A percentile compares a stretch with the other conserved stretches of the same genome.
These are phyloP conservation scores for Arizona elegans DNA, from an alignment of 2,113 vertebrate genomes.

Conservation along the genomic window DNA sequence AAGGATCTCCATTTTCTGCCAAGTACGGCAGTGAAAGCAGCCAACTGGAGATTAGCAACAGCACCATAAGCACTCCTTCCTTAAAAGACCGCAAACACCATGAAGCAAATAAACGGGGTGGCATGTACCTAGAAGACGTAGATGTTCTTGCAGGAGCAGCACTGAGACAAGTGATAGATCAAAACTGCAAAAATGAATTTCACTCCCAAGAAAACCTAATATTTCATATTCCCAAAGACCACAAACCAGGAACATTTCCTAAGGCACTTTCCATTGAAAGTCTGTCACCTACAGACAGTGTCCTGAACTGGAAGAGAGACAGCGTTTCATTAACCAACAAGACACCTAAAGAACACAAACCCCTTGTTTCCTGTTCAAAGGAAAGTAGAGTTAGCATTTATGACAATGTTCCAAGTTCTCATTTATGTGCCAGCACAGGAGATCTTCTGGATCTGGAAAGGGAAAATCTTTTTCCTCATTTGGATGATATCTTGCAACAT, in stretches of 20 bases:
- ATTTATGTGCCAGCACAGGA: slow-evolving; percentile 93
- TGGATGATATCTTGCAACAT: slow-evolving; percentile 92
- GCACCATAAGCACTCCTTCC: slow-evolving; percentile 77
- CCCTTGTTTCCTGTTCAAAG: slow-evolving; percentile 78
- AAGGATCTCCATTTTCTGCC: slow-evolving; percentile 52
- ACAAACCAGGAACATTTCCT: slow-evolving; percentile 96
- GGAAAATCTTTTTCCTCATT: slow-evolving; percentile 86
- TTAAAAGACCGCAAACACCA: slow-evolving; percentile 80
- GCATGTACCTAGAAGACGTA: slow-evolving; percentile 90
- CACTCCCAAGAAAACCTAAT: slow-evolving; percentile 91
- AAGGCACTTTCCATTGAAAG: slow-evolving; percentile 97
- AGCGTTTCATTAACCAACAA: slow-evolving; percentile 74
- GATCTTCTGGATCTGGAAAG: slow-evolving; percentile 91
- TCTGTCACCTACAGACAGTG: slow-evolving; percentile 74
- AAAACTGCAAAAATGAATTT: slow-evolving; percentile 82
- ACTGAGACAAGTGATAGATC: slow-evolving; percentile 70
- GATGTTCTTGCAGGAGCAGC: slow-evolving; percentile 75
- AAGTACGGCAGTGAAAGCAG: slow-evolving; percentile 80
- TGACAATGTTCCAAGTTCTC: slow-evolving; percentile 93
- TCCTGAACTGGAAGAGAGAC: slow-evolving; percentile 81
- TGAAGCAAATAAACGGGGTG: slow-evolving; percentile 84
- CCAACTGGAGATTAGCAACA: slow-evolving; percentile 77
- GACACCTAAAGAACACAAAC: slow-evolving; percentile 70
- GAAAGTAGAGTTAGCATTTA: slow-evolving; percentile 74
- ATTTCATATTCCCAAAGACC: slow-evolving; percentile 93